These are phyloP conservation scores for Python bivittatus DNA, from an alignment of 2,113 vertebrate species.

Conservation along the genomic window DNA sequence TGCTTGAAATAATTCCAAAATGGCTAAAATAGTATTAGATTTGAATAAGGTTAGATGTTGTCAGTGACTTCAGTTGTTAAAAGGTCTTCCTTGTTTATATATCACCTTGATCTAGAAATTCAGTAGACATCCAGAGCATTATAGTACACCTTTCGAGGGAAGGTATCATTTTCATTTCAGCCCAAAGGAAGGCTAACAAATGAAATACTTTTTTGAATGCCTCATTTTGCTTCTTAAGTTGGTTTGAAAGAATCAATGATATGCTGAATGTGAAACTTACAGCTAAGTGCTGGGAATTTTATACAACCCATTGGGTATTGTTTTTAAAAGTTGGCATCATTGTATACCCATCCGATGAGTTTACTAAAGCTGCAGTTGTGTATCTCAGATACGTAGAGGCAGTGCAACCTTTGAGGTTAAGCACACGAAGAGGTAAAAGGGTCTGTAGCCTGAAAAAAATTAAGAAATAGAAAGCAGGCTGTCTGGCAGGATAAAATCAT, in stretches of 20 bases:
- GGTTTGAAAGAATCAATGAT: slow-evolving; percentile 15
- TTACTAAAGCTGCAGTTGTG: slow-evolving; percentile 21
- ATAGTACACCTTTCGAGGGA: slow-evolving; percentile 14
- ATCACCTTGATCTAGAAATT: slow-evolving; percentile 12
- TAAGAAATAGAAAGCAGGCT: not conserved
- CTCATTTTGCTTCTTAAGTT: not conserved
- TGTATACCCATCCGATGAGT: not conserved
- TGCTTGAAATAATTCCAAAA: slow-evolving; percentile 18
- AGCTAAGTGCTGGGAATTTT: slow-evolving; percentile 2
- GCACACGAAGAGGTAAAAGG: not conserved
- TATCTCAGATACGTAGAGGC: not conserved
- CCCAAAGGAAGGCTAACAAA: not conserved
- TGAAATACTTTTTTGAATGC: slow-evolving; percentile 1
- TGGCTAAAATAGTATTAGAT: slow-evolving; percentile 15
- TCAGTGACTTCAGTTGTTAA: not conserved
- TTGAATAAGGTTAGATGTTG: not conserved
- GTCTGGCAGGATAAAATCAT: not conserved
- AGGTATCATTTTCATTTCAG: slow-evolving; percentile 11
- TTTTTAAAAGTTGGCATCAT: slow-evolving; percentile 18
- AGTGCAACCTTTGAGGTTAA: not conserved
- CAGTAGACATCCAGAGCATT: slow-evolving; percentile 13
- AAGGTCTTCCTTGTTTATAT: slow-evolving; percentile 3
- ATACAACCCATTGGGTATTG: not conserved
- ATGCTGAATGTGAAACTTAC: not conserved
- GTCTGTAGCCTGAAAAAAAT: slow-evolving; percentile 25